A percentile compares a stretch with the other conserved stretches of the same genome.
Evolutionary conservation across 2,888 invertebrate genomes (phyloP).

Genomic region (Zele albiditarsus): DNA sequence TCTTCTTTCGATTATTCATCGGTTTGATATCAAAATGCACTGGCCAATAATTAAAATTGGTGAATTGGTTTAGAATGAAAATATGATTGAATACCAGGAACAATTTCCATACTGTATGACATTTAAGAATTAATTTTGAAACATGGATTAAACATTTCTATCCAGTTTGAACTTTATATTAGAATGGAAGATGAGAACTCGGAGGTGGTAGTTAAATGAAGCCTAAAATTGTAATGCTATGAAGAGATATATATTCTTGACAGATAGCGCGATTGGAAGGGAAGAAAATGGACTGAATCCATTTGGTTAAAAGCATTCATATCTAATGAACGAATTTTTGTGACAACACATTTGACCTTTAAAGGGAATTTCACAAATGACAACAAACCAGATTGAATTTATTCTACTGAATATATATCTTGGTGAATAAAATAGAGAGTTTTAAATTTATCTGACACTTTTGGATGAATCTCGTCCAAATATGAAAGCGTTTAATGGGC

Average conservation of each 20-base stretch:
- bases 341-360: background rate
- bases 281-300: background rate
- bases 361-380: background rate
- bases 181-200: no score
- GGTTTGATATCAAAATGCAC: no score
- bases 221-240: background rate
- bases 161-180: no score
- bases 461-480: background rate
- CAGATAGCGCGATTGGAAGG: constrained; percentile 19
- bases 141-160: no score
- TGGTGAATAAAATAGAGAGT: background rate
- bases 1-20: no score
- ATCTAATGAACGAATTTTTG: background rate
- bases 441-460: background rate
- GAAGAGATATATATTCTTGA: background rate
- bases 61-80: no score
- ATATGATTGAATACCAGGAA: no score
- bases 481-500: background rate
- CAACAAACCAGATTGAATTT: background rate
- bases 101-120: no score
- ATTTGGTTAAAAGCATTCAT: background rate
- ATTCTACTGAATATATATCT: background rate
- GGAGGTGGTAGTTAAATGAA: no score
- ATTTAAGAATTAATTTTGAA: no score
- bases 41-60: no score